Percentiles rank a stretch among this genome's conserved stretches.
phyloP scores from a whole-genome alignment of 2,113 vertebrate species.

The Phoenicopterus ruber region DNA sequence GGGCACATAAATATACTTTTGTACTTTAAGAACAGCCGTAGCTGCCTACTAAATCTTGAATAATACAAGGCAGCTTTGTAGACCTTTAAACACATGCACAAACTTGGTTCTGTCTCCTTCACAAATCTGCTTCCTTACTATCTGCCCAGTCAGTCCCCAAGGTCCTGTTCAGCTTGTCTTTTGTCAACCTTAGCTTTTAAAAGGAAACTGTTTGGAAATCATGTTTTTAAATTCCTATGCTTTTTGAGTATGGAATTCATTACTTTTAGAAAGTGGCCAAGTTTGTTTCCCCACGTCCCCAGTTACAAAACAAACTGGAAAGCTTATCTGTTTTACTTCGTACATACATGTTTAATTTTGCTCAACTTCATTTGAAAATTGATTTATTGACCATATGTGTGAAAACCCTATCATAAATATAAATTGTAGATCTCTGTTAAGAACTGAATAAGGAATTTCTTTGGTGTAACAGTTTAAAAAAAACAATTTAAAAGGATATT shows the following conservation, averaged over 20 bases:
- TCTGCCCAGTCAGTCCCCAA: background rate
- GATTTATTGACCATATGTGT: background rate
- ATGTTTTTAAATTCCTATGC: background rate
- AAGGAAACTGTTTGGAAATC: background rate
- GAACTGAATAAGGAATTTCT: background rate
- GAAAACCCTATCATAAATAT: background rate
- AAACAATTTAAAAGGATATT: background rate
- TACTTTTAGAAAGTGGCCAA: background rate
- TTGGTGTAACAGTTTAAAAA: background rate
- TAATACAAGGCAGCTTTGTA: conserved; percentile 48
- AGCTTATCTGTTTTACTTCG: background rate
- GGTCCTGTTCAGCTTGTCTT: background rate
- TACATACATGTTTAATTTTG: background rate
- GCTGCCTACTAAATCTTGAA: conserved; percentile 42
- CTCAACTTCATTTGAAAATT: background rate
- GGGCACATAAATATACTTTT: conserved; percentile 46
- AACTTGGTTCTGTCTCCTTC: background rate
- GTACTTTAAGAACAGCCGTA: background rate
- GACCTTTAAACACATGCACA: conserved; percentile 35
- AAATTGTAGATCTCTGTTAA: background rate
- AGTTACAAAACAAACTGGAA: background rate
- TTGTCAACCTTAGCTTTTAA: background rate
- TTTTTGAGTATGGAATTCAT: background rate
- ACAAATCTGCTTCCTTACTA: background rate
- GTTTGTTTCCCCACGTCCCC: background rate